Base-by-base conservation (phyloP, 2,888 invertebrate species). In the Caenorhabditis sulstoni region DNA sequence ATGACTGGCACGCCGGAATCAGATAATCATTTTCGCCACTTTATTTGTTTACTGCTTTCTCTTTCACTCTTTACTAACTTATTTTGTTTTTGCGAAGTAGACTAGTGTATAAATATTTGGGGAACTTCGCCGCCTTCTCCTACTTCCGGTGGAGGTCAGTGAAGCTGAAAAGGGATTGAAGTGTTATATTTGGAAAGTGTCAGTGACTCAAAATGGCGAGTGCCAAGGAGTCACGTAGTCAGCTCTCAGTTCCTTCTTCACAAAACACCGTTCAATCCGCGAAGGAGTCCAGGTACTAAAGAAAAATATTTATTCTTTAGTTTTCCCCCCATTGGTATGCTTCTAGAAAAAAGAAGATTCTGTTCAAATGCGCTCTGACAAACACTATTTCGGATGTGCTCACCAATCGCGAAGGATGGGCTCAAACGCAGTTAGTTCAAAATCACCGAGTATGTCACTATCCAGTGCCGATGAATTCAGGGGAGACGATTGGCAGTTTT, bases 401-500 rank as follows among this genome's bases (percentile, higher is more conserved):
- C 37, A 82, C 85, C 1, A 78, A 82, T 37, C 61, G 88, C n/a
- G 82, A 85, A 14, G 86, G 87, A 64, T 88, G 87, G 88, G 74
- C 77, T 7, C 81, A 79, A 37, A 85, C 88, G 5, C 81, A 70
- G 88, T 87, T 44, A 70, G 76, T 57, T 66, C 52, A 23, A 44
- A 11, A 29, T 7, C 3, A 29, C 29, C 7, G 29, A 7, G 29
- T 7, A 29, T 3, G 11, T 37, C 29, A n/a, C 14, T 44, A 14
- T n/a, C 8, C 18, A 55, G 23, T 47, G 1, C n/a, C n/a, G n/a
- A n/a, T n/a, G 18, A 2, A 47, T 50, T 37, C 45, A 88, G 88
- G 57, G 91, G 91, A 61, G 91, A 91, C 44, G 92, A 91, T 55
- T 93, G 93, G 93, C 92, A 93, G 71, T 91, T 93, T 61, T 93